Evolutionary conservation across 2,888 invertebrate genomes (phyloP), one percentile per base, ranked within the genome.

Genomic region (Protula sp.): DNA sequence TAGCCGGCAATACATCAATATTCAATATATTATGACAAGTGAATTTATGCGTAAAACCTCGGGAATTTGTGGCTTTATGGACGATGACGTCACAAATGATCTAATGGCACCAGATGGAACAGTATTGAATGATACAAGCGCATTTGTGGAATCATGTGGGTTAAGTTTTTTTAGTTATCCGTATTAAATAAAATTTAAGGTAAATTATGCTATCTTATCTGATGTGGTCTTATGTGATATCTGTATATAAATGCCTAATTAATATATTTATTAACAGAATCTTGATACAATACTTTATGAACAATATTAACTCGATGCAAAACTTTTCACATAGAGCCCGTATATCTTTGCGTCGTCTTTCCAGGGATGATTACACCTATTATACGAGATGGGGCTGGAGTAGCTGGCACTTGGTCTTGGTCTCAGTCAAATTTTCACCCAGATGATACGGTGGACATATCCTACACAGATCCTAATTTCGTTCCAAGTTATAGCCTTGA

Each of bases 351-450:
- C n/a, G n/a, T n/a, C n/a, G n/a, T n/a, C n/a, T n/a, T n/a, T n/a
- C n/a, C n/a, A n/a, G n/a, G n/a, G n/a, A n/a, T n/a, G n/a, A n/a
- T n/a, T n/a, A n/a, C n/a, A n/a, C n/a, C n/a, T n/a, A n/a, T n/a
- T n/a, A n/a, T n/a, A n/a, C n/a, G n/a, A n/a, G n/a, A n/a, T n/a
- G n/a, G n/a, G n/a, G n/a, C n/a, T n/a, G n/a, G n/a, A n/a, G n/a
- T n/a, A n/a, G n/a, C n/a, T n/a, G 57, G 52, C 22, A 30, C 52
- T 3, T 57, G 57, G 57, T 57, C 57, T 3, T 57, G 57, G 57
- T 52, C 3, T 14, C n/a, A 57, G 51, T 57, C 57, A 19, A 57
- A 57, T 29, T 57, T 57, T 27, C 57, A 57, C 45, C n/a, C 29
- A 28, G 29, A 57, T 22, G 57, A 57, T 22, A 29, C 9, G 19